Conservation (phyloP, 1,140 invertebrate species). For the Drosophila pandora region DNA sequence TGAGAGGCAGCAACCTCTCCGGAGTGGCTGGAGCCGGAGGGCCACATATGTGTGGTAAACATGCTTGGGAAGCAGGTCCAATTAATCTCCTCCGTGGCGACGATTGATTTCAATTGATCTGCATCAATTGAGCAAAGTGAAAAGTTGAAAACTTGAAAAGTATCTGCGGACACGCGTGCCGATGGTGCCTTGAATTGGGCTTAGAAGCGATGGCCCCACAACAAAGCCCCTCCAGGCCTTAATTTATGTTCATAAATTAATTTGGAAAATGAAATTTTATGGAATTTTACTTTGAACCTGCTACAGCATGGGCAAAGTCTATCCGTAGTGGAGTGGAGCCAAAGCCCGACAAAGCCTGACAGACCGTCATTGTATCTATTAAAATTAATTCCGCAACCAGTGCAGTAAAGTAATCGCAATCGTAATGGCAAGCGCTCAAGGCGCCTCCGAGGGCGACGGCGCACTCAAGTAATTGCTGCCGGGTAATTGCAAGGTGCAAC, state of each 20-base stretch:
- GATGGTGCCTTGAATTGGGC: slow-evolving; percentile 31
- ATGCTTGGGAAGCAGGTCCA: not conserved
- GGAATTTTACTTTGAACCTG: slow-evolving; percentile 78
- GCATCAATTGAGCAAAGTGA: slow-evolving; percentile 7
- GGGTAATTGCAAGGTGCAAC: slow-evolving; percentile 39
- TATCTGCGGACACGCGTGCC: slow-evolving; percentile 11
- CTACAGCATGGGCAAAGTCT: slow-evolving; percentile 10
- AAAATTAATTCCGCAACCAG: slow-evolving; percentile 47
- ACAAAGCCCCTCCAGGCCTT: slow-evolving; percentile 29
- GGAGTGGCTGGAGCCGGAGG: not conserved
- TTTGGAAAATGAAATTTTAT: slow-evolving; percentile 78
- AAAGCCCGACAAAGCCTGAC: not conserved
- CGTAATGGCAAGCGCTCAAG: slow-evolving; percentile 10
- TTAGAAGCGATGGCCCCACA: slow-evolving; percentile 33
- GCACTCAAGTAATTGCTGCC: slow-evolving; percentile 22
- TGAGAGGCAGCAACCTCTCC: not conserved
- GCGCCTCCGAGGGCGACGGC: slow-evolving; percentile 1
- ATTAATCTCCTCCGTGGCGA: slow-evolving; percentile 5
- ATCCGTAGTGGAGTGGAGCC: slow-evolving; percentile 5
- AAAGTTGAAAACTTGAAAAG: slow-evolving; percentile 3
- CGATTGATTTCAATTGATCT: slow-evolving; percentile 34
- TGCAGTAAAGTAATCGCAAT: slow-evolving; percentile 4
- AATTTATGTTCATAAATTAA: slow-evolving; percentile 81
- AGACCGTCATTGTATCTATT: slow-evolving; percentile 48
- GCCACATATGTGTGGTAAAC: not conserved